Conservation (phyloP, 2,888 invertebrate genomes). For the Brenthis ino region DNA sequence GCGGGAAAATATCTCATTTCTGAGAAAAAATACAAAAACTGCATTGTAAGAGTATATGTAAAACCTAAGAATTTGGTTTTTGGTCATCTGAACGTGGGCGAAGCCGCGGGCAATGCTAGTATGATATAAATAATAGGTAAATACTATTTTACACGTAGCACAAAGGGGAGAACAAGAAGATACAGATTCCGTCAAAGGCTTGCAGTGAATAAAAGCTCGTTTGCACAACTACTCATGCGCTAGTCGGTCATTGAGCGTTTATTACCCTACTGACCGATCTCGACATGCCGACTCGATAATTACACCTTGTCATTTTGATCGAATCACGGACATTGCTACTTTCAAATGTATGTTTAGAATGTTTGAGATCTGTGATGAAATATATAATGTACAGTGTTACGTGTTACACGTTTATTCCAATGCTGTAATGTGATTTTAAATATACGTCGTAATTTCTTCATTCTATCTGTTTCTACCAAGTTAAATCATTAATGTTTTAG, state of each 20-base stretch:
- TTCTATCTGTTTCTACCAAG: neutral
- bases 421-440: neutral
- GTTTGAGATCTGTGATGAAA: slow-evolving; percentile 10
- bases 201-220: slow-evolving; percentile 35
- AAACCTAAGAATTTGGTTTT: no score
- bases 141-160: no score
- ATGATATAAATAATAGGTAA: no score
- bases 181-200: slow-evolving; percentile 10
- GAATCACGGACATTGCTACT: slow-evolving; percentile 36
- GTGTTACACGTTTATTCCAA: neutral
- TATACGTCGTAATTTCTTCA: neutral
- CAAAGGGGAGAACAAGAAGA: no score
- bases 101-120: no score
- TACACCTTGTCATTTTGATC: slow-evolving; percentile 47
- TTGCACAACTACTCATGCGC: slow-evolving; percentile 32
- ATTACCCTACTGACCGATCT: slow-evolving; percentile 54
- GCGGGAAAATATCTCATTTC: no score
- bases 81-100: no score
- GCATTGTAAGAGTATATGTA: no score
- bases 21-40: no score
- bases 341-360: slow-evolving; percentile 26
- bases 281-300: slow-evolving; percentile 58
- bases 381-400: neutral
- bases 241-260: slow-evolving; percentile 41
- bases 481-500: no score